A percentile compares a stretch with the other conserved stretches of the same genome.
These are phyloP conservation scores for Ceratosolen fusciceps DNA, from an alignment of 1,140 invertebrate species.

Conservation along the genomic window DNA sequence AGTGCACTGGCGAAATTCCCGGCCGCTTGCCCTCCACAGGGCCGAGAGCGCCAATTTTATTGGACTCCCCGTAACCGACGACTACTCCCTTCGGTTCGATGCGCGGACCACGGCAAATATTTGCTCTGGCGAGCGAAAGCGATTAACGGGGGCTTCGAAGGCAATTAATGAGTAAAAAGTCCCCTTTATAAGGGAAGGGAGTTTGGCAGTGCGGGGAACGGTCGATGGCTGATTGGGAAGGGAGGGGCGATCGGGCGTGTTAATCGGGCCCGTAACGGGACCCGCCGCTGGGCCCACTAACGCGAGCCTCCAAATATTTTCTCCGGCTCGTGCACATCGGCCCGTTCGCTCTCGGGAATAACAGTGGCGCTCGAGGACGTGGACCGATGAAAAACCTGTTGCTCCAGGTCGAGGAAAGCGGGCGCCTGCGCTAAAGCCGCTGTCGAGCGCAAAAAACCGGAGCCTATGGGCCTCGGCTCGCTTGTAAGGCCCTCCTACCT, in stretches of 20 bases:
- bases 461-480: background rate
- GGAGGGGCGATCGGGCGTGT: background rate
- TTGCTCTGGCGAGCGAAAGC: background rate
- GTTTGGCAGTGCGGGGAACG: no score
- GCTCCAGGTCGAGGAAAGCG: background rate
- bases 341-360: background rate
- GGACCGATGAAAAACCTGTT: conserved; percentile 29
- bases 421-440: conserved; percentile 20
- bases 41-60: no score
- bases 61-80: background rate
- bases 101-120: background rate
- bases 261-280: background rate
- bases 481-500: conserved; percentile 23
- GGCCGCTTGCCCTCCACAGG: no score
- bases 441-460: conserved; percentile 27
- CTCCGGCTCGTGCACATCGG: conserved; percentile 25
- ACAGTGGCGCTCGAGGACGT: background rate
- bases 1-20: no score
- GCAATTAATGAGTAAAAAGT: background rate
- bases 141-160: conserved; percentile 33
- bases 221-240: no score
- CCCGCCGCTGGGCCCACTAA: conserved; percentile 39
- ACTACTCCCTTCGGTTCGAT: background rate
- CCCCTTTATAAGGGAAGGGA: background rate
- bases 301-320: conserved; percentile 60